Evolutionary conservation across 1,140 invertebrate species (phyloP).

Genomic region (Cyclina sinensis): DNA sequence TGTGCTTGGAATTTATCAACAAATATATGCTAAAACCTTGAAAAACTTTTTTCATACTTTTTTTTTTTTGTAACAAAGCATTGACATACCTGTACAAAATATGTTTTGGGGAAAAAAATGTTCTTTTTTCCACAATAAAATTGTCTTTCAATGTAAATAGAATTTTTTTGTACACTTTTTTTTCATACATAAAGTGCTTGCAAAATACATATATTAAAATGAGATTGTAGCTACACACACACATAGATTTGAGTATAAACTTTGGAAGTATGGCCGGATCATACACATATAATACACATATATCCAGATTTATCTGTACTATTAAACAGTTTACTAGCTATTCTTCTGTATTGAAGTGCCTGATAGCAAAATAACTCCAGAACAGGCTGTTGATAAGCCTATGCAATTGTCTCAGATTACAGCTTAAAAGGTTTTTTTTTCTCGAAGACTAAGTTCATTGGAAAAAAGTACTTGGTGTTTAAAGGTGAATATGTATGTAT

Average conservation of each 20-base stretch:
- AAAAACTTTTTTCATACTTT: background rate
- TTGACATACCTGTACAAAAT: background rate
- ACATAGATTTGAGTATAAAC: background rate
- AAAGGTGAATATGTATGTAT: too few relatives aligned
- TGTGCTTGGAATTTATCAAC: conserved; percentile 11
- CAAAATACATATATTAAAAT: background rate
- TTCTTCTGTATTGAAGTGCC: too few relatives aligned
- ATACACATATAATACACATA: too few relatives aligned
- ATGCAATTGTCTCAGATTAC: too few relatives aligned
- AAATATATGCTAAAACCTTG: conserved; percentile 18
- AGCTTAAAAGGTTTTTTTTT: too few relatives aligned
- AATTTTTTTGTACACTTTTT: conserved; percentile 33
- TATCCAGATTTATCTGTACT: too few relatives aligned
- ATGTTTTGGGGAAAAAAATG: background rate
- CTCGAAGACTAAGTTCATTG: too few relatives aligned
- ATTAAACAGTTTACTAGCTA: too few relatives aligned
- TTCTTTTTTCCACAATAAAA: conserved; percentile 22
- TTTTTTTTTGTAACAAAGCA: background rate
- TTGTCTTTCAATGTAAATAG: conserved; percentile 25
- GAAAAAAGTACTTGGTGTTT: too few relatives aligned
- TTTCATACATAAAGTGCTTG: background rate
- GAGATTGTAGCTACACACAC: background rate
- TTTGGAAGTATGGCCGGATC: background rate
- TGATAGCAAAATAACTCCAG: too few relatives aligned
- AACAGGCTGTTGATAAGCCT: too few relatives aligned